phyloP scores from a whole-genome alignment of 1,140 invertebrate genomes.

The Micrasema longulum region DNA sequence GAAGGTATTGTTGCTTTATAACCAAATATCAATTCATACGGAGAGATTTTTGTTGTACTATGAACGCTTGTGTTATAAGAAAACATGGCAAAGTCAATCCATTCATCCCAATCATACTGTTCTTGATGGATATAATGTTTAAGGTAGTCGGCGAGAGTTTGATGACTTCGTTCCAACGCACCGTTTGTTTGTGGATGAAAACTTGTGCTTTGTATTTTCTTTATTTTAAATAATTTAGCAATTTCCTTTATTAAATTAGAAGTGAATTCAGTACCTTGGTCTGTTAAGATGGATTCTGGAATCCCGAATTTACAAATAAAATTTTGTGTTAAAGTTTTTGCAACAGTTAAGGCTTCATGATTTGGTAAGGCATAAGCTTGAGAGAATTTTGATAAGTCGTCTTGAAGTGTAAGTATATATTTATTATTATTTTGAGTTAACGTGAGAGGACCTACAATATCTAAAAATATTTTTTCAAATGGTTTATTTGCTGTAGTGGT shows the following conservation, averaged over 20 bases:
- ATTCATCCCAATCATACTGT: constrained; percentile 59
- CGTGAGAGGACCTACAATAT: constrained; percentile 57
- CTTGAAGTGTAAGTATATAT: no score
- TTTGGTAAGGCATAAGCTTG: no score
- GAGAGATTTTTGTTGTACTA: constrained; percentile 58
- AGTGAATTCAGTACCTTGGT: constrained; percentile 59
- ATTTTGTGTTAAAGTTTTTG: no score
- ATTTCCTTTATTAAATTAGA: constrained; percentile 56
- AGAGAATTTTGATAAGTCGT: no score
- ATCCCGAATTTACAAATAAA: no score
- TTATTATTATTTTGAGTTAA: constrained; percentile 43
- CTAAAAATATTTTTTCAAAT: constrained; percentile 54
- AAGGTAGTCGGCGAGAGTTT: constrained; percentile 58
- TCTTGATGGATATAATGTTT: no score
- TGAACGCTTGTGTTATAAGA: constrained; percentile 54
- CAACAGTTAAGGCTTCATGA: no score
- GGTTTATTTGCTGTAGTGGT: constrained; percentile 54
- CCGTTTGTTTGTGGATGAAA: constrained; percentile 56
- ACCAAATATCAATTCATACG: constrained; percentile 62
- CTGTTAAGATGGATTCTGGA: constrained; percentile 57
- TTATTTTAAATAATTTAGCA: constrained; percentile 43
- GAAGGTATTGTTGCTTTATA: constrained; percentile 55
- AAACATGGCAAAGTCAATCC: constrained; percentile 53
- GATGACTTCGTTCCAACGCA: constrained; percentile 57
- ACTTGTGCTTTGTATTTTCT: constrained; percentile 40